phyloP scores from a whole-genome alignment of 2,113 vertebrate genomes.

The Channa argus region DNA sequence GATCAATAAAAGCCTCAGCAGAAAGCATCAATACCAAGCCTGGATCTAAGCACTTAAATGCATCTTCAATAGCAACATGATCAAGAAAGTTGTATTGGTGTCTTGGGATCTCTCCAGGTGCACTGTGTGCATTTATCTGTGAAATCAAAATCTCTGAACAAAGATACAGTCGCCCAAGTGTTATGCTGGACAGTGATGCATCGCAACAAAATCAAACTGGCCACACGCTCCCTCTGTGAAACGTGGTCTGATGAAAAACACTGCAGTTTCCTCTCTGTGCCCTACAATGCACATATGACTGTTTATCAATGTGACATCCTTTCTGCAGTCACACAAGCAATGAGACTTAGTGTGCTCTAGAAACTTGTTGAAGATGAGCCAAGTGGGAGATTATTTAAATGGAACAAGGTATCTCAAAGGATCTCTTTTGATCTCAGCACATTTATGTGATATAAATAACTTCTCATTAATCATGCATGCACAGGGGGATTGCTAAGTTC shows the following conservation, averaged over 20 bases:
- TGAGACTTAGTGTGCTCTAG: conserved; percentile 1
- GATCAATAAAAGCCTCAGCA: conserved; percentile 59
- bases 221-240: background rate
- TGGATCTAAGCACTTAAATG: conserved; percentile 68
- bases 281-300: background rate
- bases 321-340: conserved; percentile 30
- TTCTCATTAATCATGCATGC: conserved; percentile 68
- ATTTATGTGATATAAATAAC: conserved; percentile 71
- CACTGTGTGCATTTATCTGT: conserved; percentile 33
- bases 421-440: conserved; percentile 70
- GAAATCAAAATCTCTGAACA: conserved; percentile 31
- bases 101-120: conserved; percentile 44
- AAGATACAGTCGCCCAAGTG: conserved; percentile 6
- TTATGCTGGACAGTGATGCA: conserved; percentile 26
- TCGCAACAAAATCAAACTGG: conserved; percentile 22
- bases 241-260: background rate
- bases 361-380: conserved; percentile 49
- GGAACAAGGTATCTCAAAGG: conserved; percentile 67
- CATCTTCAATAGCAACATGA: conserved; percentile 36
- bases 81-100: conserved; percentile 24
- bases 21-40: conserved; percentile 62
- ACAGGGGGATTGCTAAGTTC: conserved; percentile 46
- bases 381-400: conserved; percentile 66
- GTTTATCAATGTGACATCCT: background rate
- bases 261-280: background rate